Percentiles rank a stretch among this genome's conserved stretches.
Evolutionary conservation across 2,888 invertebrate species (phyloP).

Genomic region (Tetanocera ferruginea): DNA sequence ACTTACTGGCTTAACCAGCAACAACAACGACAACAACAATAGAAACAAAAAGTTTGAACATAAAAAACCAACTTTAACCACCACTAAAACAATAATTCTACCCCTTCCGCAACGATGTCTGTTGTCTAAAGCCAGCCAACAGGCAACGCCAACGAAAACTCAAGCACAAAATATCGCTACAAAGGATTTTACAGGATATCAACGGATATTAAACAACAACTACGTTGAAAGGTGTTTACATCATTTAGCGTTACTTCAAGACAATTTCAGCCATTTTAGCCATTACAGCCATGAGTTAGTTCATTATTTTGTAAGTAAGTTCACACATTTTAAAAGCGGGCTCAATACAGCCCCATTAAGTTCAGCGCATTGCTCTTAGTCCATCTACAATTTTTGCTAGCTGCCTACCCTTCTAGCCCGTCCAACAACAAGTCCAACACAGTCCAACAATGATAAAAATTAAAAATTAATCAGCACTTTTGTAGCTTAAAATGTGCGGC

Average conservation of each 20-base stretch:
- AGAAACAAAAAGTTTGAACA: slow-evolving; percentile 5
- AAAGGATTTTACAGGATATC: background rate
- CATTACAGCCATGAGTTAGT: background rate
- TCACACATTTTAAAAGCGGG: slow-evolving; percentile 14
- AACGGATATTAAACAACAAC: background rate
- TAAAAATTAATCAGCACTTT: slow-evolving; percentile 65
- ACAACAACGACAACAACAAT: background rate
- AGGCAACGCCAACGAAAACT: background rate
- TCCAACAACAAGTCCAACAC: background rate
- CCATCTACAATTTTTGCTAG: too few relatives aligned
- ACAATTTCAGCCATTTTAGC: background rate
- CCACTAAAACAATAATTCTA: slow-evolving; percentile 31
- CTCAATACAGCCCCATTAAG: background rate
- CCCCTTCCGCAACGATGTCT: background rate
- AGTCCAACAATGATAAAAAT: slow-evolving; percentile 48
- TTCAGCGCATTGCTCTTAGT: too few relatives aligned
- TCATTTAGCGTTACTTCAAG: slow-evolving; percentile 19
- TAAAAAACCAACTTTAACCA: slow-evolving; percentile 1
- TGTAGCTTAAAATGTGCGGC: slow-evolving; percentile 51
- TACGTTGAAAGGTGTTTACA: slow-evolving; percentile 33
- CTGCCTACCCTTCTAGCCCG: background rate
- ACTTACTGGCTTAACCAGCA: slow-evolving; percentile 4
- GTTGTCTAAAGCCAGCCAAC: background rate
- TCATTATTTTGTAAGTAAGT: slow-evolving; percentile 38
- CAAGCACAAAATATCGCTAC: slow-evolving; percentile 3